Conservation (phyloP, 2,888 invertebrate species). For the Athalia circularis region DNA sequence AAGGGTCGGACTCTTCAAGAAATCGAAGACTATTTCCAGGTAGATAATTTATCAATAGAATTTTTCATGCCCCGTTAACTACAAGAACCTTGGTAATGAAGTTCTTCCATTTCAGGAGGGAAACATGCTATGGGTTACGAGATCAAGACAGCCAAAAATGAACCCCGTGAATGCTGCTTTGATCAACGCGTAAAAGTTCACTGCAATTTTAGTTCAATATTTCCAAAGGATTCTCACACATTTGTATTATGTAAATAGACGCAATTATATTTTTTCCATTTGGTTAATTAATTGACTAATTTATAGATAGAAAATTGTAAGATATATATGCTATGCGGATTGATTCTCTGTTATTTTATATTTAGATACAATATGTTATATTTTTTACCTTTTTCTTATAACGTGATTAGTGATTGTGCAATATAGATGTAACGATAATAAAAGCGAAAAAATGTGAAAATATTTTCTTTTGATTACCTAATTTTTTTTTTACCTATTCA, state of each 20-base stretch:
- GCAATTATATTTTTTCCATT: too few relatives aligned
- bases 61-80: not conserved
- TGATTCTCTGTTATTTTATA: constrained; percentile 24
- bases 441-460: not conserved
- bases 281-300: not conserved
- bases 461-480: not conserved
- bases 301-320: not conserved
- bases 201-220: not conserved
- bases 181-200: constrained; percentile 10
- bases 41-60: constrained; percentile 59
- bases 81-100: not conserved
- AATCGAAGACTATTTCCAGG: constrained; percentile 87
- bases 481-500: too few relatives aligned
- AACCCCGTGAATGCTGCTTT: constrained; percentile 16
- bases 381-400: constrained; percentile 38
- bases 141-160: constrained; percentile 54
- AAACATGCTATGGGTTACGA: constrained; percentile 66
- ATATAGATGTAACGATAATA: constrained; percentile 12
- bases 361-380: constrained; percentile 4
- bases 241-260: constrained; percentile 14
- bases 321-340: not conserved
- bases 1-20: constrained; percentile 83
- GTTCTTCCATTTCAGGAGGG: constrained; percentile 58
- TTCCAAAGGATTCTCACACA: not conserved
- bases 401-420: not conserved